Conservation (phyloP, 2,113 vertebrate genomes). For the Anolis carolinensis region DNA sequence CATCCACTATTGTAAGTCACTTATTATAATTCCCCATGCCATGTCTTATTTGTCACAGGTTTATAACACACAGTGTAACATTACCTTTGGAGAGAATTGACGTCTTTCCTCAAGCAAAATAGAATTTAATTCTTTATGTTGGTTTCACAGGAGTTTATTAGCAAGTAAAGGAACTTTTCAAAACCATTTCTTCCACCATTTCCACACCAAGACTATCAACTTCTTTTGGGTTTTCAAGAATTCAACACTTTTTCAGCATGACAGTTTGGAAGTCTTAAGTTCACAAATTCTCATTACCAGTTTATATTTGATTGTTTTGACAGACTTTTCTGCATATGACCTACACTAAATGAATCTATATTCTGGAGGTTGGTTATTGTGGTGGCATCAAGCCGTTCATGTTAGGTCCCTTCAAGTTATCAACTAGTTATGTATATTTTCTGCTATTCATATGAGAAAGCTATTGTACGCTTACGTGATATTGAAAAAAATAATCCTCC, state of each 20-base stretch:
- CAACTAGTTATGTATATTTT: background rate
- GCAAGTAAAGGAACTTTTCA: background rate
- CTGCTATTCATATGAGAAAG: background rate
- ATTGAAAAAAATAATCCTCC: background rate
- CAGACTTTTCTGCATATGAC: background rate
- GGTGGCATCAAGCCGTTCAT: background rate
- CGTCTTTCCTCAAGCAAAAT: background rate
- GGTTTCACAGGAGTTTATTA: background rate
- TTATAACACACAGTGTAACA: background rate
- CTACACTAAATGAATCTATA: background rate
- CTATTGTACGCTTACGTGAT: background rate
- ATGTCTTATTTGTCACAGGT: background rate
- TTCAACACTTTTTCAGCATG: background rate
- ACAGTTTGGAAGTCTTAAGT: background rate
- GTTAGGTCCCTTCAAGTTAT: background rate
- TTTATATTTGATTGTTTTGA: background rate
- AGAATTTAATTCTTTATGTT: background rate
- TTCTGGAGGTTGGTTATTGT: background rate
- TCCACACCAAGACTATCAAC: background rate
- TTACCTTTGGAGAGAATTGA: background rate
- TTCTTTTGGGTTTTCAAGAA: background rate
- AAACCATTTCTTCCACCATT: background rate
- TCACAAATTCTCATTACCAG: background rate
- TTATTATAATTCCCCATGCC: background rate
- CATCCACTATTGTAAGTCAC: too few species aligned